Percentiles rank a stretch among this genome's conserved stretches.
phyloP scores from a whole-genome alignment of 2,113 vertebrate species.

The Lepus americanus region DNA sequence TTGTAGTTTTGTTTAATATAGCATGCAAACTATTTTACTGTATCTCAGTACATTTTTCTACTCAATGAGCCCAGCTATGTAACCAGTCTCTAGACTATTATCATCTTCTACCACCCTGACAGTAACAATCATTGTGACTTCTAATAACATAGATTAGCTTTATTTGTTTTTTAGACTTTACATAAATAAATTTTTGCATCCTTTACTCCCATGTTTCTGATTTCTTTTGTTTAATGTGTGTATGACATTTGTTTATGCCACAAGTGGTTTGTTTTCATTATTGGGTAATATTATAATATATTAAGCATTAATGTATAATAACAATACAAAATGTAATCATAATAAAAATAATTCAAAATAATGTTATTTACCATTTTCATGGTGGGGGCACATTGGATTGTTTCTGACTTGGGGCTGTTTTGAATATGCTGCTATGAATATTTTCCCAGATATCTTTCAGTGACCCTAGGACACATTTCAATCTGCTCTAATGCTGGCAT shows the following conservation, averaged over 20 bases:
- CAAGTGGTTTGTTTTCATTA: background rate
- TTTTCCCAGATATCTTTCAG: background rate
- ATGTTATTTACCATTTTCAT: background rate
- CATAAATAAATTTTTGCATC: background rate
- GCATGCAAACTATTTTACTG: background rate
- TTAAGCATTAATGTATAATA: background rate
- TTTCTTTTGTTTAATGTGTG: background rate
- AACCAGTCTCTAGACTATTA: background rate
- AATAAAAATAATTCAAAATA: too few relatives aligned
- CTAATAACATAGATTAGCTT: background rate
- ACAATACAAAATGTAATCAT: background rate
- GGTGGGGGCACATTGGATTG: background rate
- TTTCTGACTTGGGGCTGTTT: background rate
- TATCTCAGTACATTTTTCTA: background rate
- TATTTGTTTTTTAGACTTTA: background rate
- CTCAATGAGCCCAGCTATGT: background rate
- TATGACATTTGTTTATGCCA: background rate
- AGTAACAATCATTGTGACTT: background rate
- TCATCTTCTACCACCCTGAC: too few relatives aligned
- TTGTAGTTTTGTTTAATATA: background rate
- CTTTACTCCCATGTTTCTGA: background rate
- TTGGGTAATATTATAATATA: background rate
- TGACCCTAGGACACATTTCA: background rate
- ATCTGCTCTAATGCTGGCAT: background rate
- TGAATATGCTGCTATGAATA: background rate